Base-by-base conservation (phyloP, 2,888 invertebrate species). In the Autographa pulchrina region DNA sequence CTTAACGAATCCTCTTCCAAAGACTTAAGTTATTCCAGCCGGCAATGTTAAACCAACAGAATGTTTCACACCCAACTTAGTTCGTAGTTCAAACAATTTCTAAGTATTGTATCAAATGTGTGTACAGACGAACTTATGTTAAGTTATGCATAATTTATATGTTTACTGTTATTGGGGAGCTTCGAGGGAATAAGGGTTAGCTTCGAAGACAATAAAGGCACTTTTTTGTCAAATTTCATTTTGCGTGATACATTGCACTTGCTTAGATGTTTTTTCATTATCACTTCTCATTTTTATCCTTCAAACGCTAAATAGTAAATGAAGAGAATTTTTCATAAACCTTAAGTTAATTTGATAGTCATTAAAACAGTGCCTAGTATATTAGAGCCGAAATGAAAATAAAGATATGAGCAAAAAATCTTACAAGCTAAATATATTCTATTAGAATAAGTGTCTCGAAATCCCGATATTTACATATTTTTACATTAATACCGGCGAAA, bases 91-190 rank as follows among this genome's bases (percentile, higher is more conserved):
- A 48, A 66, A 76, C 65, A 61, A 67, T 65, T 60, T 70, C 68
- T 54, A 59, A 62, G 71, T 81, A 72, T 76, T 76, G 68, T 76
- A 72, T 74, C 38, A 68, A 65, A 38, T 73, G 67, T 75, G 71
- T 80, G 69, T 62, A 61, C 69, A 76, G 68, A 64, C 71, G 58
- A 63, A 65, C 54, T 62, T 67, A 52, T 54, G 62, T 68, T 65
- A 72, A 81, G 73, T 75, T 79, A 82, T 75, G 76, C 77, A 82
- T 84, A 82, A 75, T 72, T 81, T 80, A 76, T 56, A 11, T 20
- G 54, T 56, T 56, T 56, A 20, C 13, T 11, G 54, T 11, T 25
- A 20, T 56, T 56, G 25, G 54, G 20, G 25, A 25, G 13, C 20
- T 56, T 13, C 13, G 11, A 56, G 11, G 9, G 7, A 9, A 1